Conservation (phyloP, 2,888 invertebrate species). For the Lissocephala sabroskyi region DNA sequence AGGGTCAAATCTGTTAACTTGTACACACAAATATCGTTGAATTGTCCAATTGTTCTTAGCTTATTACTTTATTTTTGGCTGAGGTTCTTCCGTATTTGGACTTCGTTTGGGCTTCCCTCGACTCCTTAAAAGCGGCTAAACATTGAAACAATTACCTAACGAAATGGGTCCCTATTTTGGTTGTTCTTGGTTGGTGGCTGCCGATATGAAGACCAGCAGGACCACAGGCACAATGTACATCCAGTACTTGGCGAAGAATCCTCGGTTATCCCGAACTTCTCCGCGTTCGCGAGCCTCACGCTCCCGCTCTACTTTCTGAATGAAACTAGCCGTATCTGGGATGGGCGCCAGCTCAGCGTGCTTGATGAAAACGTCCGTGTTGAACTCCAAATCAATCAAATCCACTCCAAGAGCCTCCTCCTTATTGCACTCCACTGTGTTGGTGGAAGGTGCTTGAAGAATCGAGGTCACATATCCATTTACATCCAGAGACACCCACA, state of each 20-base stretch:
- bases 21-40: not conserved
- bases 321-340: slow-evolving; percentile 96
- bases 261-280: slow-evolving; percentile 93
- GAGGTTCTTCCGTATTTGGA: too few species aligned
- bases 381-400: slow-evolving; percentile 74
- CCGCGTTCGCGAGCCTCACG: slow-evolving; percentile 90
- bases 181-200: slow-evolving; percentile 86
- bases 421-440: slow-evolving; percentile 52
- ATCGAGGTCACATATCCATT: slow-evolving; percentile 85
- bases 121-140: too few species aligned
- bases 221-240: slow-evolving; percentile 98
- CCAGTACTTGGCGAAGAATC: slow-evolving; percentile 99
- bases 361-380: slow-evolving; percentile 84
- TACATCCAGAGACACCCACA: slow-evolving; percentile 86
- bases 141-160: not conserved
- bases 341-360: slow-evolving; percentile 87
- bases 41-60: too few species aligned
- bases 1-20: not conserved
- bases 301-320: slow-evolving; percentile 94
- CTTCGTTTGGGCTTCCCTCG: too few species aligned
- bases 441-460: slow-evolving; percentile 74
- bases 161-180: slow-evolving; percentile 55
- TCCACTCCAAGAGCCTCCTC: slow-evolving; percentile 28
- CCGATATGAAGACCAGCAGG: slow-evolving; percentile 90
- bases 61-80: too few species aligned